Base-by-base conservation (phyloP, 2,113 vertebrate genomes). In the Dasyornis broadbenti region DNA sequence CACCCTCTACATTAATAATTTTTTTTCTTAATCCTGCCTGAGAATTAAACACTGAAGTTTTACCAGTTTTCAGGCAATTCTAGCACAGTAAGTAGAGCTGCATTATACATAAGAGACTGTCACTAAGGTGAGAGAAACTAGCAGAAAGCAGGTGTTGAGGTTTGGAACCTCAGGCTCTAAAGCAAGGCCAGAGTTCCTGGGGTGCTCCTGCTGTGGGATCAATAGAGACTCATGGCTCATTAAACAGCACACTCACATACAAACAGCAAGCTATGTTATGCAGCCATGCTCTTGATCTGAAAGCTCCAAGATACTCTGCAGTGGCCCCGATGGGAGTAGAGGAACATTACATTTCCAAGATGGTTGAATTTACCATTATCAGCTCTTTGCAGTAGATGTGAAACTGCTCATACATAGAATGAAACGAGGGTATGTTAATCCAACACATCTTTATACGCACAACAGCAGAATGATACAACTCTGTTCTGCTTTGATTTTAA, bases 371-470 rank as follows among this genome's bases (percentile, higher is more conserved):
- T 31, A 33, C 14, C 30, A 15, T 3, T 50, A 37, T 47, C 57
- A 70, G 50, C 78, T 71, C 35, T 11, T 15, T 3, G 3, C 24
- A 72, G 35, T 1, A 35, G 59, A 0, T 69, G 44, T 19, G 53
- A 64, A 60, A 45, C 49, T 50, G 40, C 40, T 77, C 21, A 2
- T 4, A 8, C 1, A 31, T 10, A 10, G 6, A 26, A 42, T 2
- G 2, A 45, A 22, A 1, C 1, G 1, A 50, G 12, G 23, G 31
- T 10, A 37, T 9, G 16, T 4, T 33, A 54, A 27, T n/a, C 6
- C 28, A 54, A 22, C 3, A 5, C 21, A 28, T 11, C 59, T 49
- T 45, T 8, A n/a, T 1, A 37, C 0, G 0, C 28, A 42, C 14
- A 15, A 10, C 9, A 76, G 23, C 1, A n/a, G 31, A 60, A 54